Base-by-base conservation (phyloP, 2,888 invertebrate genomes). In the Lepidochrysops patricia region DNA sequence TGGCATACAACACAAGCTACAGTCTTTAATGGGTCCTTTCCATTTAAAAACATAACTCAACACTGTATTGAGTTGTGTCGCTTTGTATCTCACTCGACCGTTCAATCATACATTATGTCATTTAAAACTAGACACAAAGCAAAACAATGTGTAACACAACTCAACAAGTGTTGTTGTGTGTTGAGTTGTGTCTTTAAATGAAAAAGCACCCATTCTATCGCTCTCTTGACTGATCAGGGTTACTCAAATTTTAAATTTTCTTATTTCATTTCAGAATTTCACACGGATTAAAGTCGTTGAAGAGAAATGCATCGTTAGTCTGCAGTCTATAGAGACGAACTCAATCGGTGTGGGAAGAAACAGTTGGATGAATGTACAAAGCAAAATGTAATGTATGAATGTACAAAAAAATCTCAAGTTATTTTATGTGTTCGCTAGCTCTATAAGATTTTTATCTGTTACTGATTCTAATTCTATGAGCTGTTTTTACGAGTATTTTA, bases 391-490 rank as follows among this genome's bases (percentile, higher is more conserved):
- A n/a, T 3, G 19, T 19, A 43, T 23, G 19, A 43, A 43, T 43
- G 43, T 43, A 43, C 43, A 43, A 43, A 43, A 19, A 19, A 43
- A 43, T 23, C 43, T 43, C 23, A 43, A 43, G 43, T 43, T 43
- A 43, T 43, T 43, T 43, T 43, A 43, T 43, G 43, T 43, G 43
- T 43, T 19, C 37, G 37, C 23, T 43, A 43, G 43, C 43, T 43
- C 19, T 43, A 19, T 43, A 12, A 43, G 19, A 23, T 12, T 43
- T 7, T 19, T 43, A 43, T 19, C 43, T 19, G 9, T 19, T 43
- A 3, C 9, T 13, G 9, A 43, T 43, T 4, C 9, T 13, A 7
- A 43, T 43, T 43, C 19, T 43, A 43, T 12, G 12, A 19, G 2
- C 15, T 15, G n/a, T 4, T 23, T 23, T 43, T 19, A 43, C 19